Evolutionary conservation across 2,888 invertebrate species (phyloP).

Genomic region (Drosophila rubida): DNA sequence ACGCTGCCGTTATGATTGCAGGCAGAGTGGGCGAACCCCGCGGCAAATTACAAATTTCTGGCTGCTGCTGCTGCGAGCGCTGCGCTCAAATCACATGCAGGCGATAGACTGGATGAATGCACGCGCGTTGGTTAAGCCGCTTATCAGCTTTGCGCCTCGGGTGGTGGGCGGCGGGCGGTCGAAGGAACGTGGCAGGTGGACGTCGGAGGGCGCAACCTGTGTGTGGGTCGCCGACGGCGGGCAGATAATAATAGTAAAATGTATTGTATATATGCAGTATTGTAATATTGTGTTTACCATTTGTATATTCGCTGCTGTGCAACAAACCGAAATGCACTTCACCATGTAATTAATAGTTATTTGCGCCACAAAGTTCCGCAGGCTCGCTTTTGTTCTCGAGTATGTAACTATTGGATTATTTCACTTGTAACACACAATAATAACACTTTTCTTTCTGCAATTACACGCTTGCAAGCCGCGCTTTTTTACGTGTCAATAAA

Average conservation of each 20-base stretch:
- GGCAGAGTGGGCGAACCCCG: neutral
- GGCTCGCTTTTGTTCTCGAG: neutral
- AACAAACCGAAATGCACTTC: slow-evolving; percentile 3
- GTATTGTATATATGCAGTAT: neutral
- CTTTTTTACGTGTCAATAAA: neutral
- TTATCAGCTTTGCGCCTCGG: slow-evolving; percentile 68
- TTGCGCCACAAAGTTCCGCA: neutral
- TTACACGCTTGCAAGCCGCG: slow-evolving; percentile 1
- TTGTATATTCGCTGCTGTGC: slow-evolving; percentile 1
- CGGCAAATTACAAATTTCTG: slow-evolving; percentile 38
- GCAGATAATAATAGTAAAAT: slow-evolving; percentile 42
- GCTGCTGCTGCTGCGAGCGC: slow-evolving; percentile 4
- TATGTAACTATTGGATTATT: neutral
- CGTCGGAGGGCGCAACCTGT: slow-evolving; percentile 34
- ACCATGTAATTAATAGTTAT: slow-evolving; percentile 13
- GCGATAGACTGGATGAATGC: slow-evolving; percentile 14
- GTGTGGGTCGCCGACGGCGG: slow-evolving; percentile 26
- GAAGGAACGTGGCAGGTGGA: neutral
- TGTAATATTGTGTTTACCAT: neutral
- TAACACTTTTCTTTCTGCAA: neutral
- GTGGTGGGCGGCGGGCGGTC: neutral
- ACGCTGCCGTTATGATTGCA: slow-evolving; percentile 16
- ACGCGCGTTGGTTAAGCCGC: slow-evolving; percentile 71
- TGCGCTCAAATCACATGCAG: slow-evolving; percentile 2
- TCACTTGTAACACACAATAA: neutral